A percentile compares a stretch with the other conserved stretches of the same genome.
Evolutionary conservation across 2,797 vertebrate genomes (phyloP).

Genomic region (Pseudomugil gertrudae): DNA sequence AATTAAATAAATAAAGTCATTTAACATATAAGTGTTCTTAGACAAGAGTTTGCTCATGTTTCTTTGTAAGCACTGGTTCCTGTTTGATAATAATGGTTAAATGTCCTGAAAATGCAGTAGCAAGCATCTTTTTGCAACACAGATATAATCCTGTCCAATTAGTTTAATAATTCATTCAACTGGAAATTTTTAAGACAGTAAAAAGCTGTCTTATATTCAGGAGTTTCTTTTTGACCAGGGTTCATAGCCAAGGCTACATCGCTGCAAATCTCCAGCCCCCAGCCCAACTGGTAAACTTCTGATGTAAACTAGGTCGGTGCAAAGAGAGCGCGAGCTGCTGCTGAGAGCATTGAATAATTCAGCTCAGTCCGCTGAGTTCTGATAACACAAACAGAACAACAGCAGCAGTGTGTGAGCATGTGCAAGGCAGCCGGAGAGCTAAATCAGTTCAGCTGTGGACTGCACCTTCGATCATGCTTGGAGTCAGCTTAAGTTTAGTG

Average conservation of each 20-base stretch:
- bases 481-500: background rate
- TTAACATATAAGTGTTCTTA: background rate
- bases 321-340: slow-evolving; percentile 54
- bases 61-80: slow-evolving; percentile 18
- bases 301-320: slow-evolving; percentile 69
- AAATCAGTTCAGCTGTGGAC: slow-evolving; percentile 29
- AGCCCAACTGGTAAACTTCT: slow-evolving; percentile 59
- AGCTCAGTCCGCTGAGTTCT: slow-evolving; percentile 66
- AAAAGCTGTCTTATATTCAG: slow-evolving; percentile 11
- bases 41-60: background rate
- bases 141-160: slow-evolving; percentile 2
- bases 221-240: slow-evolving; percentile 18
- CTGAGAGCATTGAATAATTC: slow-evolving; percentile 78
- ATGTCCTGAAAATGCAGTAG: slow-evolving; percentile 7
- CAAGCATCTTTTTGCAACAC: background rate
- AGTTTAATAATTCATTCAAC: slow-evolving; percentile 12
- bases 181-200: slow-evolving; percentile 15
- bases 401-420: slow-evolving; percentile 45
- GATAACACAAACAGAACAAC: slow-evolving; percentile 73
- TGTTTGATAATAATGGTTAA: no score
- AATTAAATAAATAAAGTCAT: background rate
- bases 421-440: slow-evolving; percentile 40
- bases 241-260: slow-evolving; percentile 36
- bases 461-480: slow-evolving; percentile 14
- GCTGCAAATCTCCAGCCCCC: slow-evolving; percentile 27